phyloP scores from a whole-genome alignment of 2,113 vertebrate genomes.

The Poeciliopsis prolifica region DNA sequence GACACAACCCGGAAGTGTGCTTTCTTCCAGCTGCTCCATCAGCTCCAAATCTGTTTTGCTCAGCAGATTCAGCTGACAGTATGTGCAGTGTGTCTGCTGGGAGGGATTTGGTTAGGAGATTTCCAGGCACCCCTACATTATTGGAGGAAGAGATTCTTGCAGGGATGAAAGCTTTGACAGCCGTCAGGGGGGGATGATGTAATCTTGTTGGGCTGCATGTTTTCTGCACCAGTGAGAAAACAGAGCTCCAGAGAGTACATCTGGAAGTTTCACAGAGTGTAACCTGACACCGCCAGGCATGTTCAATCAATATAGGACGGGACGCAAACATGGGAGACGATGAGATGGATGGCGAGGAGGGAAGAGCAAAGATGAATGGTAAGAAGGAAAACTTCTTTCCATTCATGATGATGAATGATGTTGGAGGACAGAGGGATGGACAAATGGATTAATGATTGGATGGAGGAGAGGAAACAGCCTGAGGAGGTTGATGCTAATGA shows the following conservation, averaged over 20 bases:
- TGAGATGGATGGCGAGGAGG: slow-evolving; percentile 13
- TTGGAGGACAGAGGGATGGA: slow-evolving; percentile 13
- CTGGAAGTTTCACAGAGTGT: slow-evolving; percentile 64
- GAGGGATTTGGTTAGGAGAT: slow-evolving; percentile 19
- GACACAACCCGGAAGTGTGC: slow-evolving; percentile 48
- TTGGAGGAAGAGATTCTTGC: slow-evolving; percentile 24
- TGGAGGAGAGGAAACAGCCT: slow-evolving; percentile 35
- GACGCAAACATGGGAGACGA: slow-evolving; percentile 24
- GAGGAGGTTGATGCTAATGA: neutral
- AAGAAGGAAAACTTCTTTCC: neutral
- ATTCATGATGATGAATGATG: slow-evolving; percentile 28
- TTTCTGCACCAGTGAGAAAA: slow-evolving; percentile 49
- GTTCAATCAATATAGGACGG: slow-evolving; percentile 56
- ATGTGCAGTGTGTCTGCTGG: slow-evolving; percentile 7
- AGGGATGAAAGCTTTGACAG: slow-evolving; percentile 67
- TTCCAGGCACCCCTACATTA: slow-evolving; percentile 33
- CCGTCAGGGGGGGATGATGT: slow-evolving; percentile 63
- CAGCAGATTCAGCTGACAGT: slow-evolving; percentile 50
- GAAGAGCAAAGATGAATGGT: slow-evolving; percentile 40
- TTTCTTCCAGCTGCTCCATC: slow-evolving; percentile 42
- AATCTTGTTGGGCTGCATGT: slow-evolving; percentile 52
- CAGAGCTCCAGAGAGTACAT: slow-evolving; percentile 67
- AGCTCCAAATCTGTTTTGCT: slow-evolving; percentile 40
- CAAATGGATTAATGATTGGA: slow-evolving; percentile 19
- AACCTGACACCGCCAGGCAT: slow-evolving; percentile 50